phyloP scores from a whole-genome alignment of 2,888 invertebrate species.

The Eilema sororculum region DNA sequence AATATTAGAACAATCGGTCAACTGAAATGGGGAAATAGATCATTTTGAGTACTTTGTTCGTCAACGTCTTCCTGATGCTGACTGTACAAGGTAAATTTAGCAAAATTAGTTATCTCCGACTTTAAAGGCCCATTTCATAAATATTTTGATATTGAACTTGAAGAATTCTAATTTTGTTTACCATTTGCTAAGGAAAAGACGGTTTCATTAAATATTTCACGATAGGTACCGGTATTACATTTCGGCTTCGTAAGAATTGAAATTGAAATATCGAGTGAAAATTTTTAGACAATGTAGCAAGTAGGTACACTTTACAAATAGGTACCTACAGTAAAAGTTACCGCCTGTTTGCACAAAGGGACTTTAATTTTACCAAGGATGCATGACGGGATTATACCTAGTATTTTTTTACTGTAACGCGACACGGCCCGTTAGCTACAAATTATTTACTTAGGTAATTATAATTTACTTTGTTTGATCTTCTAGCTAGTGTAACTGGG shows the following conservation, averaged over 20 bases:
- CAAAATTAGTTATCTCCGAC: slow-evolving; percentile 20
- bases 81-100: slow-evolving; percentile 31
- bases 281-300: no score
- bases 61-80: no score
- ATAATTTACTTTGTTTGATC: background rate
- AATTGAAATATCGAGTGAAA: slow-evolving; percentile 2
- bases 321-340: no score
- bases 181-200: slow-evolving; percentile 20
- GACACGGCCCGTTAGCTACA: no score
- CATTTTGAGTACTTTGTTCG: no score
- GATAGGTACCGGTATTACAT: no score
- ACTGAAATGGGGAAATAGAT: no score
- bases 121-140: slow-evolving; percentile 17
- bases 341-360: no score
- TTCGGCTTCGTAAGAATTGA: background rate
- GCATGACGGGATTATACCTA: no score
- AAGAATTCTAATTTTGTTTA: slow-evolving; percentile 22
- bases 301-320: slow-evolving; percentile 4
- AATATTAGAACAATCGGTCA: no score
- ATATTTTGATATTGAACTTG: slow-evolving; percentile 21
- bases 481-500: background rate
- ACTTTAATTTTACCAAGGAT: no score
- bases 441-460: background rate
- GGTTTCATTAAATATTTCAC: slow-evolving; percentile 16
- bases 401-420: no score